Conservation (phyloP, 92 coral and sea anemone species). For the Epizoanthus fatuus region DNA sequence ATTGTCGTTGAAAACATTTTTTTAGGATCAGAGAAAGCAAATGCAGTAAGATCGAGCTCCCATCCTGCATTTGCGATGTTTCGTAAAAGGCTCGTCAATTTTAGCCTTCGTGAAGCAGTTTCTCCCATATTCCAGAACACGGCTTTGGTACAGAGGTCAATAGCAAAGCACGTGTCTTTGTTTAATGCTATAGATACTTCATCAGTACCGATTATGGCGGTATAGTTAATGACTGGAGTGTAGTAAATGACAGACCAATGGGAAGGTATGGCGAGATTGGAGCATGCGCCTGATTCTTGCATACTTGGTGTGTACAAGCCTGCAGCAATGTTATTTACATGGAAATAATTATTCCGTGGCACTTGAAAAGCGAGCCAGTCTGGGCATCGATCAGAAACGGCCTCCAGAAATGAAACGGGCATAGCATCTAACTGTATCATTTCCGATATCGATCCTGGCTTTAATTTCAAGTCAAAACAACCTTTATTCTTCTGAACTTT, state of each 20-base stretch:
- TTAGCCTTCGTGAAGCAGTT: background rate
- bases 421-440: constrained; percentile 31
- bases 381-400: background rate
- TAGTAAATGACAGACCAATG: no score
- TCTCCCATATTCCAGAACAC: constrained; percentile 26
- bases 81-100: constrained; percentile 3
- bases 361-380: no score
- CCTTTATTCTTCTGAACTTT: background rate
- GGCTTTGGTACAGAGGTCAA: constrained; percentile 29
- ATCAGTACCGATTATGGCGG: constrained; percentile 4
- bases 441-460: background rate
- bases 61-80: constrained; percentile 22
- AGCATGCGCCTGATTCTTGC: no score
- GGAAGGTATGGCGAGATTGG: no score
- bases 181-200: constrained; percentile 3
- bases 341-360: no score
- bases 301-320: no score
- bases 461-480: background rate
- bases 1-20: background rate
- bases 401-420: constrained; percentile 37
- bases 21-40: constrained; percentile 23
- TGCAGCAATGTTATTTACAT: background rate
- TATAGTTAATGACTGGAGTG: constrained; percentile 25
- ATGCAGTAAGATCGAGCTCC: constrained; percentile 2
- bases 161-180: constrained; percentile 44